Evolutionary conservation across 2,888 invertebrate species (phyloP).

Genomic region (Poecilus cupreus): DNA sequence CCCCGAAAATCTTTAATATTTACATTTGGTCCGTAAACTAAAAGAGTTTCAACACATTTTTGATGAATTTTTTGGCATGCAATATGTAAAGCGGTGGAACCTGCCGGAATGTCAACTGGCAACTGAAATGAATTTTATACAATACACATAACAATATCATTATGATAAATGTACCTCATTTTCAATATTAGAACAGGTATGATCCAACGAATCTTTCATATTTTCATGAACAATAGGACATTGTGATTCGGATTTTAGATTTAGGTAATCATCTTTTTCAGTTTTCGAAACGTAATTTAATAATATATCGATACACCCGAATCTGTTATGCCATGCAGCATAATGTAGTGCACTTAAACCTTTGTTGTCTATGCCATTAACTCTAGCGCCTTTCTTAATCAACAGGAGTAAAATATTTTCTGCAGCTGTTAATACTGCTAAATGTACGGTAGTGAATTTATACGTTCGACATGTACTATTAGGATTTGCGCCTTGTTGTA

Average conservation of each 20-base stretch:
- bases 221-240: slow-evolving; percentile 5
- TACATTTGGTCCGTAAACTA: slow-evolving; percentile 74
- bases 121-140: slow-evolving; percentile 68
- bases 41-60: slow-evolving; percentile 74
- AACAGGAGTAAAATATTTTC: slow-evolving; percentile 72
- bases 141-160: neutral
- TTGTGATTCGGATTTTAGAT: neutral
- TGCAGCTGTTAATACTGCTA: slow-evolving; percentile 72
- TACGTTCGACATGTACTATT: slow-evolving; percentile 74
- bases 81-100: slow-evolving; percentile 79
- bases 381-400: slow-evolving; percentile 72
- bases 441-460: slow-evolving; percentile 73
- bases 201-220: slow-evolving; percentile 50
- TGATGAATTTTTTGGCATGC: slow-evolving; percentile 75
- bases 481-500: slow-evolving; percentile 73
- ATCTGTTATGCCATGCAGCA: slow-evolving; percentile 74
- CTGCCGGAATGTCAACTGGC: slow-evolving; percentile 72
- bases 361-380: slow-evolving; percentile 71
- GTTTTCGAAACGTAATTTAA: slow-evolving; percentile 60
- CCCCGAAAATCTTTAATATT: slow-evolving; percentile 72
- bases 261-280: slow-evolving; percentile 32
- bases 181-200: slow-evolving; percentile 12
- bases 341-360: slow-evolving; percentile 74
- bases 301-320: slow-evolving; percentile 71
- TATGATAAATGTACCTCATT: slow-evolving; percentile 22